A percentile compares a stretch with the other conserved stretches of the same genome.
Conservation (phyloP, 2,888 invertebrate species). For the Tipula helvola region DNA sequence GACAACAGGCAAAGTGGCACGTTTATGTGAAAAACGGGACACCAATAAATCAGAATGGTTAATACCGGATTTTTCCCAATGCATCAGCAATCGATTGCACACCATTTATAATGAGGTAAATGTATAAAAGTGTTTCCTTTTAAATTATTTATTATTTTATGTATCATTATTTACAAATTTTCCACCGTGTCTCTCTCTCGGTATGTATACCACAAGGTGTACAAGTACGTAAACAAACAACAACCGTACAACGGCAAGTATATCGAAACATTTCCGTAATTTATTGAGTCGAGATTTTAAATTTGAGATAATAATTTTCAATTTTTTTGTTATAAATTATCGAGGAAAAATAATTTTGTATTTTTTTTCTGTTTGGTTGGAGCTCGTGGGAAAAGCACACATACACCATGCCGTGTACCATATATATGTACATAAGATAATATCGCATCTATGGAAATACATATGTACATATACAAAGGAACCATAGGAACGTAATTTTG, state of each 20-base stretch:
- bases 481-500: neutral
- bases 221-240: no score
- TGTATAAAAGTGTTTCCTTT: neutral
- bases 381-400: neutral
- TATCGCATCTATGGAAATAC: neutral
- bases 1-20: slow-evolving; percentile 38
- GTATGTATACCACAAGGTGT: neutral
- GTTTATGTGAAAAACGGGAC: slow-evolving; percentile 47
- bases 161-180: neutral
- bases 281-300: neutral
- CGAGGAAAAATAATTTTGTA: neutral
- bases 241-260: neutral
- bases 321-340: neutral
- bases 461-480: neutral
- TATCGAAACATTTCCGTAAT: neutral
- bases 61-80: slow-evolving; percentile 61
- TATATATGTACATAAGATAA: neutral
- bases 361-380: neutral
- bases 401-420: neutral
- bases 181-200: neutral
- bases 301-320: slow-evolving; percentile 4
- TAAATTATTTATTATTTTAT: neutral
- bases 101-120: slow-evolving; percentile 51
- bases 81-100: slow-evolving; percentile 50
- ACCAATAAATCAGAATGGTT: slow-evolving; percentile 59